Conservation (phyloP, 2,797 vertebrate species). For the Coilia nasus region DNA sequence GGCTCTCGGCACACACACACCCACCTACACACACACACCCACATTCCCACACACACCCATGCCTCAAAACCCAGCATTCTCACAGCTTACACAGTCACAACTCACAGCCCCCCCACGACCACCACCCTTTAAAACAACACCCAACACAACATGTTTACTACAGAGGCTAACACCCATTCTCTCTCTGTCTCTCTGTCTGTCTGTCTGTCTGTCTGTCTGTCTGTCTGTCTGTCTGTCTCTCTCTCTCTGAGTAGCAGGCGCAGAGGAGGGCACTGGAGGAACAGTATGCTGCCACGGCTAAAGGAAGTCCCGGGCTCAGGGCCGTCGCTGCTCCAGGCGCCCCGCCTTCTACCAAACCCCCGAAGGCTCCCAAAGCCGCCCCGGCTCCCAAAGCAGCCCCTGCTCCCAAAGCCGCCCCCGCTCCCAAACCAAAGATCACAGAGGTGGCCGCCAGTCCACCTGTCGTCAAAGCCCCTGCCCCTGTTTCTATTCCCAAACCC, state of each 20-base stretch:
- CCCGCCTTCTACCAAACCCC: neutral
- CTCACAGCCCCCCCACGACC: neutral
- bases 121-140: too few species aligned
- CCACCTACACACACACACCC: conserved; percentile 42
- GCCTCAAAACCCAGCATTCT: neutral
- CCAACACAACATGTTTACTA: neutral
- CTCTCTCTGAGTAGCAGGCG: conserved; percentile 62
- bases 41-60: neutral
- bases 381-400: neutral
- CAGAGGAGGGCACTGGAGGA: conserved; percentile 69
- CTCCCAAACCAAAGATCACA: neutral
- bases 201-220: neutral
- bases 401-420: conserved; percentile 33
- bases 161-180: neutral
- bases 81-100: neutral
- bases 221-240: conserved; percentile 5
- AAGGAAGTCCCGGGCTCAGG: conserved; percentile 59
- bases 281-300: conserved; percentile 58
- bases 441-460: neutral
- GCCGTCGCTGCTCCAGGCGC: conserved; percentile 57
- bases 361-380: conserved; percentile 36
- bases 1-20: conserved; percentile 56
- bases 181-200: neutral
- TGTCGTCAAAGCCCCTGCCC: conserved; percentile 35
- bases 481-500: neutral